Percentiles rank a stretch among this genome's conserved stretches.
These are phyloP conservation scores for Nothoprocta pentlandii DNA, from an alignment of 2,113 vertebrate genomes.

Conservation along the genomic window DNA sequence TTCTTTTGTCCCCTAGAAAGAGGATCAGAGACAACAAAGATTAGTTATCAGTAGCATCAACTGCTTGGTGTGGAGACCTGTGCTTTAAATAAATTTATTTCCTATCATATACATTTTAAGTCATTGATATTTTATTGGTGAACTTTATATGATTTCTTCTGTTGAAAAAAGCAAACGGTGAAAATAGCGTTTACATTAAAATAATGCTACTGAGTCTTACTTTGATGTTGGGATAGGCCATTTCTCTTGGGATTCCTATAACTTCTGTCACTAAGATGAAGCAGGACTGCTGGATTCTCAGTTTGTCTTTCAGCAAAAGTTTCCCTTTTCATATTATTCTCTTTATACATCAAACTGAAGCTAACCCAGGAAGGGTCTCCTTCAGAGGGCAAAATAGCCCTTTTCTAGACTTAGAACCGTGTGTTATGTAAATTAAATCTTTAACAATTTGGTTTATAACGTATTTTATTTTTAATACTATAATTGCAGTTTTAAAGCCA, in stretches of 20 bases:
- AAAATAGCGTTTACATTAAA: not conserved
- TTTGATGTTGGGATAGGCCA: not conserved
- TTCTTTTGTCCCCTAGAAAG: not conserved
- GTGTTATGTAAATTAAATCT: slow-evolving; percentile 4
- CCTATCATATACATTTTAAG: not conserved
- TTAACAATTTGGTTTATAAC: slow-evolving; percentile 8
- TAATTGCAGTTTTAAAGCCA: slow-evolving; percentile 11
- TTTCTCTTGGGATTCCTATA: not conserved
- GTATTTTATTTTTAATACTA: slow-evolving; percentile 31
- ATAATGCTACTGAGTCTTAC: not conserved
- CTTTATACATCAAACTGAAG: not conserved
- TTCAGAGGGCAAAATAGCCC: not conserved
- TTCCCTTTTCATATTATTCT: not conserved
- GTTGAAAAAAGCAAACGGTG: not conserved
- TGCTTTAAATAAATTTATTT: not conserved
- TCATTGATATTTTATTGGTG: not conserved
- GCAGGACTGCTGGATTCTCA: not conserved
- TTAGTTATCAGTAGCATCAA: not conserved
- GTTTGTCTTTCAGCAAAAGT: not conserved
- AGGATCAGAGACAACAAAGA: not conserved
- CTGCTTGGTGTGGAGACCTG: not conserved
- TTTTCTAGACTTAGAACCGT: not conserved
- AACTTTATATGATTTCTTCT: slow-evolving; percentile 19
- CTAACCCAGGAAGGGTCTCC: not conserved
- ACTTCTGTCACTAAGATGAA: not conserved